Percentiles rank a stretch among this genome's conserved stretches.
Conservation (phyloP, 2,113 vertebrate genomes). For the Parotia lawesii region DNA sequence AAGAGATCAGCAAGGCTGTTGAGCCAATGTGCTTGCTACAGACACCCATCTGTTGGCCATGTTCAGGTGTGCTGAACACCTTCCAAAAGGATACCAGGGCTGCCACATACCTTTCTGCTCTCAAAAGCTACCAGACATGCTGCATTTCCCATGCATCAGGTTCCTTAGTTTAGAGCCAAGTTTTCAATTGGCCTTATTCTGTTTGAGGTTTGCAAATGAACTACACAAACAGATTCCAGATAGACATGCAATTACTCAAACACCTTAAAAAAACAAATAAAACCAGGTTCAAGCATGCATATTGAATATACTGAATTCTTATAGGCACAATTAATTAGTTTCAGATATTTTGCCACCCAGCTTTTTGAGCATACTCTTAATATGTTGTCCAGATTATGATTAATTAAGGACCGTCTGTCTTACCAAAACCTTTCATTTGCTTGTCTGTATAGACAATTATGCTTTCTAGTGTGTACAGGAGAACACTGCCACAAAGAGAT, state of each 20-base stretch:
- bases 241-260: not conserved
- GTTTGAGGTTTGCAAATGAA: not conserved
- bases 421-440: constrained; percentile 32
- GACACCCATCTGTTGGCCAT: not conserved
- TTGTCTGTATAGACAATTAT: not conserved
- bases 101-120: not conserved
- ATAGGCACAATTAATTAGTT: not conserved
- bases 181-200: not conserved
- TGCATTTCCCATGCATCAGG: not conserved
- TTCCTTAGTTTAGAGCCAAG: not conserved
- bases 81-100: not conserved
- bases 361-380: not conserved
- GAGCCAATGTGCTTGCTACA: not conserved
- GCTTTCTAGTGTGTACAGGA: not conserved
- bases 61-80: not conserved
- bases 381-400: not conserved
- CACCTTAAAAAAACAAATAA: constrained; percentile 7
- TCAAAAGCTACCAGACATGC: not conserved
- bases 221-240: not conserved
- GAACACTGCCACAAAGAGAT: not conserved
- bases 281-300: not conserved
- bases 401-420: not conserved
- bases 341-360: constrained; percentile 18
- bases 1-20: not conserved
- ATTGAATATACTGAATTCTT: not conserved